Base-by-base conservation (phyloP, 1,140 invertebrate species). In the Saxidomus purpurata region DNA sequence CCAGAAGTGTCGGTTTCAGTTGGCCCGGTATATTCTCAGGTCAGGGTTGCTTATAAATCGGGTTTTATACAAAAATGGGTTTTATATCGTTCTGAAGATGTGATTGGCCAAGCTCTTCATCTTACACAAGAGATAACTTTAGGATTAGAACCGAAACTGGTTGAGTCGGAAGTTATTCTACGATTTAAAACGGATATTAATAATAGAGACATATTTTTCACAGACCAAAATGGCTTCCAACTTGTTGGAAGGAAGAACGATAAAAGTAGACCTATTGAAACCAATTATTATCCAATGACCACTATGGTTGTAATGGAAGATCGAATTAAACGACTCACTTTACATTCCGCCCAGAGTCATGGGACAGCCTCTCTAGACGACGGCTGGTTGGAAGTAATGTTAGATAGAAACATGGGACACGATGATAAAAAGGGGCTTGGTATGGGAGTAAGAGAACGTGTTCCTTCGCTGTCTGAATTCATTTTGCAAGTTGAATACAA, bases 161-260 rank as follows among this genome's bases (percentile, higher is more conserved):
- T 52, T n/a, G 90, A 99, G 96, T 97, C 98, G 89, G 87, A 89
- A 52, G 95, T 99, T 13, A 97, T 97, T 15, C 99, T 99, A 98
- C 96, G 98, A 67, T 95, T 99, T 2, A 97, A 98, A 67, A 98
- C 98, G 0, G 97, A 98, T 91, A 90, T 96, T 97, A 89, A 99
- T 15, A 95, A 94, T 82, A 91, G 91, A 19, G 93, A 94, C 28
- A 89, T 91, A 19, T 98, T 99, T 94, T 99, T 98, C 92, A 98
- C 98, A 0, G 99, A 99, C 95, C 97, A 98, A 86, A 99, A 99
- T 94, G 98, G 98, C 0, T 98, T 99, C 91, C 98, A 98, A 43
- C 61, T 91, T 43, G 87, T 92, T 40, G 76, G 87, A 92, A 96
- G 98, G 31, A 96, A 97, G 0, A 98, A 98, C 93, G 97, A 98